A percentile compares a stretch with the other conserved stretches of the same genome.
These are phyloP conservation scores for Hyperopisus bebe DNA, from an alignment of 2,113 vertebrate species.

Conservation along the genomic window DNA sequence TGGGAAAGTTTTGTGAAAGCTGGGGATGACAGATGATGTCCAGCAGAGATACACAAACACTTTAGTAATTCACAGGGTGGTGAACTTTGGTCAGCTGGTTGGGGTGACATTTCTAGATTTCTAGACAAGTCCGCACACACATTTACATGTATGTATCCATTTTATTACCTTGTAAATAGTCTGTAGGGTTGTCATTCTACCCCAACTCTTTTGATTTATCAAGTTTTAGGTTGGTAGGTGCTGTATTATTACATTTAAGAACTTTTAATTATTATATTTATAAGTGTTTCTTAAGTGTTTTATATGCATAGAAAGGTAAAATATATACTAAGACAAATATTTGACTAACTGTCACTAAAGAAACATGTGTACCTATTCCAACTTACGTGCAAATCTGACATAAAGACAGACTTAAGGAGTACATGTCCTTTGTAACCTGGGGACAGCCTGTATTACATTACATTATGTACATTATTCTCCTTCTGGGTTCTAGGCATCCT, in stretches of 20 bases:
- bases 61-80: not conserved
- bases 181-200: not conserved
- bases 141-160: not conserved
- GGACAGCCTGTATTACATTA: not conserved
- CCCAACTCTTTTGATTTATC: not conserved
- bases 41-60: not conserved
- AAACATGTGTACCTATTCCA: not conserved
- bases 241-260: not conserved
- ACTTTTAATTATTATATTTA: not conserved
- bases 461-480: not conserved
- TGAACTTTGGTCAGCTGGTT: not conserved
- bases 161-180: not conserved
- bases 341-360: not conserved
- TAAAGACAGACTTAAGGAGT: not conserved
- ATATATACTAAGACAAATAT: not conserved
- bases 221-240: not conserved
- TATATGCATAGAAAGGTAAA: not conserved
- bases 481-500: not conserved
- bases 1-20: not conserved
- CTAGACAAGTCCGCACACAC: not conserved
- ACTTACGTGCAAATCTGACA: not conserved
- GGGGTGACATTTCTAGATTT: not conserved
- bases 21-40: not conserved
- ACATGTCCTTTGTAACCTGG: not conserved
- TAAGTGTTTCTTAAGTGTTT: not conserved